Evolutionary conservation across 1,140 invertebrate species (phyloP).

Genomic region (Oryzaephilus surinamensis): DNA sequence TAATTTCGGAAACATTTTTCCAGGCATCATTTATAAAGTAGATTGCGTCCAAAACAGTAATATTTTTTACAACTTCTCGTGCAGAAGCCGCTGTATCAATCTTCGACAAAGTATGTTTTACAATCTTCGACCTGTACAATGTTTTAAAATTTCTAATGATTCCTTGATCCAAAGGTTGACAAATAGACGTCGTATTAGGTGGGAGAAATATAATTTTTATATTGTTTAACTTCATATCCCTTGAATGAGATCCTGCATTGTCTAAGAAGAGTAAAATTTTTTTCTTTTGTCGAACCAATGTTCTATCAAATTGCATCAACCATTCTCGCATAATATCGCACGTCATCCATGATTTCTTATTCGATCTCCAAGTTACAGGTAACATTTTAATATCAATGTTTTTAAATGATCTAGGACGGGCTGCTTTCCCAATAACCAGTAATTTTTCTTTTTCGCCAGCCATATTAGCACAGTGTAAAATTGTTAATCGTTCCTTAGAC

Average conservation of each 20-base stretch:
- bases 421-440: slow-evolving; percentile 9
- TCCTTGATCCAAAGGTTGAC: slow-evolving; percentile 41
- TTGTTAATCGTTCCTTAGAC: slow-evolving; percentile 35
- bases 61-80: slow-evolving; percentile 3
- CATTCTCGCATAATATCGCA: slow-evolving; percentile 17
- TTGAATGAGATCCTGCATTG: slow-evolving; percentile 25
- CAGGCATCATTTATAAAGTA: slow-evolving; percentile 3
- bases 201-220: slow-evolving; percentile 38
- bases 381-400: slow-evolving; percentile 10
- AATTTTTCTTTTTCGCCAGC: slow-evolving; percentile 9
- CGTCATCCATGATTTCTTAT: slow-evolving; percentile 19
- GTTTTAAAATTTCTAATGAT: slow-evolving; percentile 37
- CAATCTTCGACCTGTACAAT: slow-evolving; percentile 23
- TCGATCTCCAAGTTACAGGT: slow-evolving; percentile 10
- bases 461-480: slow-evolving; percentile 33
- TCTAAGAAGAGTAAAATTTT: slow-evolving; percentile 33
- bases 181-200: slow-evolving; percentile 37
- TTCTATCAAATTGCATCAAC: slow-evolving; percentile 28
- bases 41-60: slow-evolving; percentile 3
- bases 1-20: not conserved
- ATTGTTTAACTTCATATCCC: slow-evolving; percentile 23
- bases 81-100: not conserved
- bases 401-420: slow-evolving; percentile 7
- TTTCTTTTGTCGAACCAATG: slow-evolving; percentile 29
- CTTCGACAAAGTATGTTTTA: slow-evolving; percentile 13